Evolutionary conservation across 30 jellyfish, hydroid and myxozoan genomes (phyloP), one percentile per base, ranked within the genome.

Genomic region (Catostylus mosaicus): DNA sequence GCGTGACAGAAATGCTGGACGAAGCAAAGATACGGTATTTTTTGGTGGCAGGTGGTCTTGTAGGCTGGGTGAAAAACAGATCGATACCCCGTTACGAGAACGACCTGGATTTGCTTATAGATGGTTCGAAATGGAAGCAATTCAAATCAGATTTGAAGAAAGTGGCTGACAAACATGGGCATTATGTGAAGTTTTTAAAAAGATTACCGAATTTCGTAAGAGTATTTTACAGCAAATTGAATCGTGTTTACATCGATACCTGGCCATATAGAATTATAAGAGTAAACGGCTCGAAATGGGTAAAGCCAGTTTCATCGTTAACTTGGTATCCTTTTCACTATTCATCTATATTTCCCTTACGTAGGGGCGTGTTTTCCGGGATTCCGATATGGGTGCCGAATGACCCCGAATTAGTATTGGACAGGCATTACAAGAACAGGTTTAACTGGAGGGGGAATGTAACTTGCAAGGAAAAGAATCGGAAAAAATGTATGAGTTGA

Each of bases 11-110:
- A 6, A 51, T 35, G 27, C 88, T 85, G 10, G 81, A 52, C 29
- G 31, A 30, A 30, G 20, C 43, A 5, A 34, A 69, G 29, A 76
- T 62, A 1, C 59, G 12, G 50, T 75, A 75, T 50, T 84, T 54
- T 34, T 45, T 84, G 48, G 54, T 74, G 0, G 81, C 73, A 1
- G 95, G 95, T 30, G 95, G 89, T 0, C 75, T 85, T 16, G 59
- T 85, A 4, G 95, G 95, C 36, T 73, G 89, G 84, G 81, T 67
- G 47, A 73, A 63, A 32, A 36, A 30, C 14, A 47, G 48, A 65
- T 22, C 83, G 29, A 67, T 85, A 31, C 81, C 84, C 5, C 89
- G 87, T 1, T 64, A 85, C 35, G 95, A 85, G 37, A 67, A 62
- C 36, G 95, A 85, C 35, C 31, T 85, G 16, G 89, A 85, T 31